Base-by-base conservation (phyloP, 2,797 vertebrate species). In the Cryptoprocta ferox region DNA sequence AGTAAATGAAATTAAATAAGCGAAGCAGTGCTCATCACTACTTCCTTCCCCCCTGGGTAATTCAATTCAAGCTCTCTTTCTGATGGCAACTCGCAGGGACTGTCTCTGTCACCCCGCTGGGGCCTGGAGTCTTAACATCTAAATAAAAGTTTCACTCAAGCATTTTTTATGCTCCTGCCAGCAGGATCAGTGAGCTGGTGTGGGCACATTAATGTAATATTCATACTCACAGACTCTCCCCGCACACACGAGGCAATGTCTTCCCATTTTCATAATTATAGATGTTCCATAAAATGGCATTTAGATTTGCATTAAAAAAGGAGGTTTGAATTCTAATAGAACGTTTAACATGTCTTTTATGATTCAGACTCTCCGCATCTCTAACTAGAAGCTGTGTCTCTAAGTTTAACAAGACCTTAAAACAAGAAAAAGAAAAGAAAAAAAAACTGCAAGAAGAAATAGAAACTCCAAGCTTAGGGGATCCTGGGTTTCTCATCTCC, bases 1-100 rank as follows among this genome's bases (percentile, higher is more conserved):
- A 99, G 99, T 98, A 99, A 99, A 99, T 99, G 99, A 99, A 99
- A 99, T 99, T 99, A 99, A 99, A 99, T 98, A 99, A 98, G 99
- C 98, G 98, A 98, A 98, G 99, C 99, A 98, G 98, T 95, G 92
- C 98, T 99, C 96, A 98, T 98, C 98, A 97, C 98, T 98, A 98
- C 98, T 98, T 98, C 98, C 98, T 98, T 97, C 97, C 98, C 98
- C 99, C 98, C 98, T 92, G 98, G 99, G 98, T 99, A 99, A 99
- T 99, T 99, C 98, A 98, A 99, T 99, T 98, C 97, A 59, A 98
- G 97, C 98, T 83, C 98, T 97, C 91, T 98, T 95, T 95, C 98
- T 99, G 99, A 99, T 99, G 99, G 99, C 98, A 98, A 98, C 98
- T 98, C 98, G 85, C 98, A 83, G 97, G 98, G 98, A 98, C 98